Conservation (phyloP, 2,888 invertebrate genomes). For the Agapetus fuscipes region DNA sequence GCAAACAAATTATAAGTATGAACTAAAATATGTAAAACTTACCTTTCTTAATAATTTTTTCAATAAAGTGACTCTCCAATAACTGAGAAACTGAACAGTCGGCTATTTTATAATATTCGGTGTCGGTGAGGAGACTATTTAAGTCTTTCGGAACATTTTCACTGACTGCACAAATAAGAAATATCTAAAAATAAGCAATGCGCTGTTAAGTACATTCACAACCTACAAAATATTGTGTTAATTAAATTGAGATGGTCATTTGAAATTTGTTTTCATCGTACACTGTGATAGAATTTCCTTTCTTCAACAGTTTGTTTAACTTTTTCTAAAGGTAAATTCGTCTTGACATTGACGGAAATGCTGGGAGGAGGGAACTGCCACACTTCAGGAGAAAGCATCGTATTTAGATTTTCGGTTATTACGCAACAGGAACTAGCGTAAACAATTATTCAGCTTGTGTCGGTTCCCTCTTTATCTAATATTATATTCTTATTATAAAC, state of each 20-base stretch:
- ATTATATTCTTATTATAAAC: no score
- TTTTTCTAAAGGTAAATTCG: slow-evolving; percentile 4
- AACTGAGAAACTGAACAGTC: slow-evolving; percentile 36
- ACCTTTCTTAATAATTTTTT: slow-evolving; percentile 49
- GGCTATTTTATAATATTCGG: slow-evolving; percentile 44
- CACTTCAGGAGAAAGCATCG: slow-evolving; percentile 50
- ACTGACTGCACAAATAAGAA: slow-evolving; percentile 43
- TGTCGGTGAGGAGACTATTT: slow-evolving; percentile 34
- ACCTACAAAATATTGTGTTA: no score
- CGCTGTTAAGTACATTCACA: no score
- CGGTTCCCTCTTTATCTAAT: no score
- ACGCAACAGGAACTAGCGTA: slow-evolving; percentile 10
- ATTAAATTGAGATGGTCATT: no score
- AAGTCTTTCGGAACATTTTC: slow-evolving; percentile 31
- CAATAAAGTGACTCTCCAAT: slow-evolving; percentile 39
- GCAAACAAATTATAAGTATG: no score
- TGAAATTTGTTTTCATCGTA: no score
- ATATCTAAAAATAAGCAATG: slow-evolving; percentile 36
- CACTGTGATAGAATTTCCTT: slow-evolving; percentile 45
- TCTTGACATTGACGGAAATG: slow-evolving; percentile 2
- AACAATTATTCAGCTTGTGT: slow-evolving; percentile 6
- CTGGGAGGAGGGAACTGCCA: slow-evolving; percentile 41
- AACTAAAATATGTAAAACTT: slow-evolving; percentile 18
- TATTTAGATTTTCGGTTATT: slow-evolving; percentile 8
- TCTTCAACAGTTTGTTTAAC: slow-evolving; percentile 25